Evolutionary conservation across 2,888 invertebrate species (phyloP), one percentile per base, ranked within the genome.

Genomic region (Leptopilina syphax): DNA sequence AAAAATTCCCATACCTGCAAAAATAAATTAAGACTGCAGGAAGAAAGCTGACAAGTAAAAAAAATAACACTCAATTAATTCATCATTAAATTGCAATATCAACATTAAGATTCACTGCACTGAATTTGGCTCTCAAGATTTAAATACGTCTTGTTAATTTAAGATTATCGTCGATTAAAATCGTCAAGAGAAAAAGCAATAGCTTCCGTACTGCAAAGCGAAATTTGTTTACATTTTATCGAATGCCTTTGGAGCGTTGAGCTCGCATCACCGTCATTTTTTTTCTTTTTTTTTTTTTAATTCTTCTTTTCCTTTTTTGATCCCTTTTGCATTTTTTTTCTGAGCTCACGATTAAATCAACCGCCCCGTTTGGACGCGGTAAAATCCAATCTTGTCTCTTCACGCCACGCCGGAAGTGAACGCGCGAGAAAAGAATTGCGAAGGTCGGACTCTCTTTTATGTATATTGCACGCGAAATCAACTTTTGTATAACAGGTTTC

Each of bases 91-190:
- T 34, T 34, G 34, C 34, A 3, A 34, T 34, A 4, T 34, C 34
- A 34, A 50, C 10, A 54, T 24, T 24, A 12, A 70, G 8, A 50
- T 47, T 47, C n/a, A 8, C 13, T 57, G 8, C 9, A 60, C 18
- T 10, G 10, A 60, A n/a, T 18, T 63, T 9, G 24, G 8, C 24
- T 8, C 8, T 63, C 1, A 54, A 12, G n/a, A 60, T 27, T 3
- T 0, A 54, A 54, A n/a, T 57, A 18, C 18, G 13, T n/a, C 34
- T 57, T 57, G 34, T 70, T 27, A 27, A 70, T 50, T 57, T 9
- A 73, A 57, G 73, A 73, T 73, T 57, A 73, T 73, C 57, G 73
- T 34, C 57, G n/a, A 73, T 73, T 73, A 73, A 73, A 57, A 54
- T 27, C 54, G 54, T 18, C 9, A 50, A 50, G 50, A 10, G n/a